phyloP scores from a whole-genome alignment of 1,140 invertebrate genomes.

The Helicorthomorpha holstii region DNA sequence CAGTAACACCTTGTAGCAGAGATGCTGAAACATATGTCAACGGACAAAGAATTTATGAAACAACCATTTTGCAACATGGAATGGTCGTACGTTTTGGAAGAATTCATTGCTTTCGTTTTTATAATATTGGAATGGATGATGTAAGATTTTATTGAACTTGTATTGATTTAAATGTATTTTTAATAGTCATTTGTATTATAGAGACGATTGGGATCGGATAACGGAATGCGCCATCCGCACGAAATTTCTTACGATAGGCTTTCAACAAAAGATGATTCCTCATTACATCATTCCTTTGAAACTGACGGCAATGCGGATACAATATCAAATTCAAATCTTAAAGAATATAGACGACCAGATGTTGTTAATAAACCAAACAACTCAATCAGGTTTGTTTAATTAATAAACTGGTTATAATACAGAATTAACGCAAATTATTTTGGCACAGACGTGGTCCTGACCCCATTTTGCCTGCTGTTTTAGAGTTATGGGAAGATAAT shows the following conservation, averaged over 20 bases:
- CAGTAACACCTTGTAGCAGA: conserved; percentile 75
- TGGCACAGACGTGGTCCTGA: conserved; percentile 43
- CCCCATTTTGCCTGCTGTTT: conserved; percentile 77
- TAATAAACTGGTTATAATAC: conserved; percentile 15
- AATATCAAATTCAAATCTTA: conserved; percentile 30
- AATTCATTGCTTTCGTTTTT: conserved; percentile 75
- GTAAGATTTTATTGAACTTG: conserved; percentile 29
- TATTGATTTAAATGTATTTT: background rate
- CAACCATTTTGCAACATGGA: conserved; percentile 75
- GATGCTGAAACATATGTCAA: conserved; percentile 89
- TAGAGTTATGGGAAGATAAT: conserved; percentile 86
- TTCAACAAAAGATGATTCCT: conserved; percentile 7
- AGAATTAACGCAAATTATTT: conserved; percentile 26
- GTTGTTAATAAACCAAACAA: conserved; percentile 40
- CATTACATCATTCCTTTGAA: conserved; percentile 35
- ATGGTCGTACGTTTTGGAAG: conserved; percentile 75
- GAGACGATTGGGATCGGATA: conserved; percentile 9
- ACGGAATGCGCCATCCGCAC: background rate
- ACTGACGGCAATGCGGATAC: conserved; percentile 67
- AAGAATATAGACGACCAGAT: conserved; percentile 42
- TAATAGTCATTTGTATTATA: conserved; percentile 7
- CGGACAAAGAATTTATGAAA: conserved; percentile 76
- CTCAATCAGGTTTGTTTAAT: conserved; percentile 26
- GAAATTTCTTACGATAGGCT: background rate
- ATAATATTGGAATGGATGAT: conserved; percentile 75